Percentiles rank a stretch among this genome's conserved stretches.
These are phyloP conservation scores for Drosophila nasuta DNA, from an alignment of 1,140 invertebrate genomes.

Conservation along the genomic window DNA sequence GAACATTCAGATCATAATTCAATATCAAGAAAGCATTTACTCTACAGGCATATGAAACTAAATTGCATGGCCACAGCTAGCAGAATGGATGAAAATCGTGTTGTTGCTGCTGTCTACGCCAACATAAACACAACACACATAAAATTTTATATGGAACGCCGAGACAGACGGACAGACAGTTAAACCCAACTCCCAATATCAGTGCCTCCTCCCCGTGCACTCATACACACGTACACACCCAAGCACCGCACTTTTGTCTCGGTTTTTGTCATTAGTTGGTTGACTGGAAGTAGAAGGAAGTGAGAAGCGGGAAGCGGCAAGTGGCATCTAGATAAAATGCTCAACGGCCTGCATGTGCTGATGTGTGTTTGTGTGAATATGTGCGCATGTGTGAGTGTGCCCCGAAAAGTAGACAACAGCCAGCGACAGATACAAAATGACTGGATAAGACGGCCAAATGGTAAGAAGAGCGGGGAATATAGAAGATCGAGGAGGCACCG, in stretches of 20 bases:
- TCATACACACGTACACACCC: constrained; percentile 7
- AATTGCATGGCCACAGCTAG: constrained; percentile 67
- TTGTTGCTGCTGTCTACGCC: constrained; percentile 49
- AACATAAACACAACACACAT: constrained; percentile 71
- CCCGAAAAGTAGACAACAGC: constrained; percentile 73
- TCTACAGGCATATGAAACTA: constrained; percentile 73
- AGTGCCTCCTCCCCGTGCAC: background rate
- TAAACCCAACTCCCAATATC: constrained; percentile 43
- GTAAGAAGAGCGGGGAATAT: constrained; percentile 35
- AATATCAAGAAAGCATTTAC: constrained; percentile 75
- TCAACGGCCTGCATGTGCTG: constrained; percentile 74
- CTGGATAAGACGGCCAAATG: constrained; percentile 68
- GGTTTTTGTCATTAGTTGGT: constrained; percentile 78
- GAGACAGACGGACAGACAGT: constrained; percentile 30
- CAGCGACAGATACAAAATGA: constrained; percentile 71
- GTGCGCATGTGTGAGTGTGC: constrained; percentile 32
- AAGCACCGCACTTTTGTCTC: constrained; percentile 73
- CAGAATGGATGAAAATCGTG: constrained; percentile 38
- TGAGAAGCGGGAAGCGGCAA: constrained; percentile 41
- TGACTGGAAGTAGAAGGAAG: constrained; percentile 55
- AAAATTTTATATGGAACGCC: constrained; percentile 76
- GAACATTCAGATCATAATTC: constrained; percentile 70
- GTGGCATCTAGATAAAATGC: constrained; percentile 75
- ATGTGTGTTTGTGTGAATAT: constrained; percentile 15
- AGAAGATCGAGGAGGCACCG: constrained; percentile 35